phyloP scores from a whole-genome alignment of 1,140 invertebrate genomes.

The Acyrthosiphon pisum region DNA sequence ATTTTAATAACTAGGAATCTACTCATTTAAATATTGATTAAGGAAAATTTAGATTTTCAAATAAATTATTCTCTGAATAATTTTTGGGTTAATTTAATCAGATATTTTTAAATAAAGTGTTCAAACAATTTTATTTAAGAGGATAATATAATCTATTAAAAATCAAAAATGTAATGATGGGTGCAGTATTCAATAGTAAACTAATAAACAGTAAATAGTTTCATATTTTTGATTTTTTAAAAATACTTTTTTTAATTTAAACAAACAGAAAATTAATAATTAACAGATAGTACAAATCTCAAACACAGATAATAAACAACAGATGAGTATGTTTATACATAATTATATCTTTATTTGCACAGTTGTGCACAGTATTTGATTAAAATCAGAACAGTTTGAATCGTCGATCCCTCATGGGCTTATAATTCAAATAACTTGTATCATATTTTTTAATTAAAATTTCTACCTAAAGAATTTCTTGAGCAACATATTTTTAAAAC shows the following conservation, averaged over 20 bases:
- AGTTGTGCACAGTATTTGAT: not conserved
- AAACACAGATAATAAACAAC: not conserved
- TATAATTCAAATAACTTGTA: not conserved
- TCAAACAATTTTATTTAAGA: no score
- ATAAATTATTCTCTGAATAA: no score
- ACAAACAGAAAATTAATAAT: not conserved
- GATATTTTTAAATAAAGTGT: no score
- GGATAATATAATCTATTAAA: no score
- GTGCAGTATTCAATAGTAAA: no score
- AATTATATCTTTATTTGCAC: not conserved
- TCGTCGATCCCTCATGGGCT: not conserved
- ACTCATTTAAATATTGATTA: no score
- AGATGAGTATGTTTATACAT: not conserved
- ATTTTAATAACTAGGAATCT: no score
- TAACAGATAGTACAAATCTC: not conserved
- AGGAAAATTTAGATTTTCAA: no score
- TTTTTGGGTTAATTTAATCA: no score
- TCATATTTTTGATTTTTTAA: not conserved
- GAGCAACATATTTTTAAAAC: not conserved
- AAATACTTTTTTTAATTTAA: not conserved
- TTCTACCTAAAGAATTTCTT: no score
- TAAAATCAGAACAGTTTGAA: not conserved
- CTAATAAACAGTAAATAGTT: not conserved
- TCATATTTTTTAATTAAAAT: not conserved
- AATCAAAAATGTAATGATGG: no score